Percentiles rank a stretch among this genome's conserved stretches.
These are phyloP conservation scores for Danio choprae DNA, from an alignment of 2,797 vertebrate species.

Conservation along the genomic window DNA sequence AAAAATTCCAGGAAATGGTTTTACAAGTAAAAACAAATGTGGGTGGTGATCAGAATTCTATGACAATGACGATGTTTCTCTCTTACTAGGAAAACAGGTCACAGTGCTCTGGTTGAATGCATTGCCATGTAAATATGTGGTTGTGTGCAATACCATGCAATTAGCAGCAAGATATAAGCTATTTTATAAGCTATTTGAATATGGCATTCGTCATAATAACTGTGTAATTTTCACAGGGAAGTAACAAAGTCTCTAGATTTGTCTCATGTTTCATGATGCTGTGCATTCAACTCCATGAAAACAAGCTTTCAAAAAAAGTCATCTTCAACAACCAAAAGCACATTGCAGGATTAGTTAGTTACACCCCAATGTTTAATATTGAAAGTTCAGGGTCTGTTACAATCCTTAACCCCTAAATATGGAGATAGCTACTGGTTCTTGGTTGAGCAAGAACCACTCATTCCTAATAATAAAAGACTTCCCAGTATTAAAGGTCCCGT, in stretches of 20 bases:
- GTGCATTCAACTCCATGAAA: not conserved
- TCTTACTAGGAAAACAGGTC: slow-evolving; percentile 22
- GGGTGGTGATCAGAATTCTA: slow-evolving; percentile 19
- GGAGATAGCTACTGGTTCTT: not conserved
- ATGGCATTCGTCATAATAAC: not conserved
- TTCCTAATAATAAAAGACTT: not conserved
- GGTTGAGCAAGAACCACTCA: not conserved
- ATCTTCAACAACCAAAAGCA: not conserved
- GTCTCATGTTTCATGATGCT: not conserved
- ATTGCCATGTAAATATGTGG: slow-evolving; percentile 20
- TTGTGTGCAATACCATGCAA: not conserved
- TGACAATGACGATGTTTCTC: not conserved
- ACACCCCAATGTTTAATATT: not conserved
- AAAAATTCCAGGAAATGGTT: not conserved
- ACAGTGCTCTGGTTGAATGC: not conserved
- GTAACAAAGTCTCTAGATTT: not conserved
- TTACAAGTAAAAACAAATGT: slow-evolving; percentile 17
- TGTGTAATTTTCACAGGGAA: too few species aligned
- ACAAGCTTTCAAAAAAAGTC: not conserved
- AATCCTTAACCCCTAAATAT: not conserved
- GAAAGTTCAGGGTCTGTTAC: not conserved
- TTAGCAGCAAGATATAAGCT: slow-evolving; percentile 1
- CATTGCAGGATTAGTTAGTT: not conserved
- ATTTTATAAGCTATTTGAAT: not conserved
- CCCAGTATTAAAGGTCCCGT: too few species aligned